phyloP scores from a whole-genome alignment of 2,797 vertebrate genomes.

The Hephaestus fuliginosus region DNA sequence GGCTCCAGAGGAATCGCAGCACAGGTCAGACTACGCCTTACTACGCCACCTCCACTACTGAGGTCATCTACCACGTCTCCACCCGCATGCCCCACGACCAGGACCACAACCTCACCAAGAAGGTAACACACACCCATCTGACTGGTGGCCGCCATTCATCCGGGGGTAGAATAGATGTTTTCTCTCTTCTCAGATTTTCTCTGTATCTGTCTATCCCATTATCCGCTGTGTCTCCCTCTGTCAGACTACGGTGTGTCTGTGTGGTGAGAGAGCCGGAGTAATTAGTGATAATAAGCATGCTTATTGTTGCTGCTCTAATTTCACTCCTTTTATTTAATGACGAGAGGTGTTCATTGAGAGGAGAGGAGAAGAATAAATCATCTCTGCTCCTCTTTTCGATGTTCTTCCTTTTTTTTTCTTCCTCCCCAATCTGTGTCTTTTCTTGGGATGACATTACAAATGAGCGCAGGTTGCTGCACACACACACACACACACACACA shows the following conservation, averaged over 20 bases:
- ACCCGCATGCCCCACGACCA: slow-evolving; percentile 99
- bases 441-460: slow-evolving; percentile 20
- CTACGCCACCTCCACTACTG: slow-evolving; percentile 97
- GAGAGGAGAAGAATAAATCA: slow-evolving; percentile 1
- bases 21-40: slow-evolving; percentile 96
- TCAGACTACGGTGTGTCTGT: slow-evolving; percentile 1
- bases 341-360: background rate
- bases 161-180: background rate
- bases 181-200: background rate
- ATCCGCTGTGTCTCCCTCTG: slow-evolving; percentile 83
- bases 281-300: slow-evolving; percentile 43
- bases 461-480: slow-evolving; percentile 10
- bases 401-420: background rate
- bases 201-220: slow-evolving; percentile 40
- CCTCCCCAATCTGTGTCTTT: slow-evolving; percentile 2
- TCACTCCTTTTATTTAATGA: slow-evolving; percentile 36
- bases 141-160: background rate
- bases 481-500: slow-evolving; percentile 17
- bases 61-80: slow-evolving; percentile 98
- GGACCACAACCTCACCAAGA: slow-evolving; percentile 98
- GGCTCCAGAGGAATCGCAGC: slow-evolving; percentile 96
- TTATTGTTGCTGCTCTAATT: slow-evolving; percentile 46
- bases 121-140: slow-evolving; percentile 80
- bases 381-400: background rate
- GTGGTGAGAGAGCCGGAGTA: background rate